These are phyloP conservation scores for Amblyopsis hoosieri DNA, from an alignment of 2,797 vertebrate species.

Conservation along the genomic window DNA sequence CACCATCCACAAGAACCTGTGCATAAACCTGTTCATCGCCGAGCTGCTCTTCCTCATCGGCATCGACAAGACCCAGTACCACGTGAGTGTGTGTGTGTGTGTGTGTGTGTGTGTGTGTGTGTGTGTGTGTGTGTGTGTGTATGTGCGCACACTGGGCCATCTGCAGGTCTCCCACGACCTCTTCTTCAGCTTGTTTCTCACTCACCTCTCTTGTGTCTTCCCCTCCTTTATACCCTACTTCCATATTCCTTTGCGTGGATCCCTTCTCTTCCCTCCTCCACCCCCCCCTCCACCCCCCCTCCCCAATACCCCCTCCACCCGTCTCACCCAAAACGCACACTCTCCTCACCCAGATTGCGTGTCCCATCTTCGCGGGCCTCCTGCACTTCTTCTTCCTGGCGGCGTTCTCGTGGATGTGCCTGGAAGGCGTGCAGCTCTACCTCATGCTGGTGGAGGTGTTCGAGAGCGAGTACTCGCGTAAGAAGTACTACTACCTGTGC, in stretches of 20 bases:
- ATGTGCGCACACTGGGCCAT: not conserved
- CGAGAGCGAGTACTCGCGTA: constrained; percentile 90
- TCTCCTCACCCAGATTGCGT: constrained; percentile 81
- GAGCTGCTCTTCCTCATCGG: constrained; percentile 95
- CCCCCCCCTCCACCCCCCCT: constrained; percentile 1
- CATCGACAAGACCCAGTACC: constrained; percentile 93
- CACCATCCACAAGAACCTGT: constrained; percentile 98
- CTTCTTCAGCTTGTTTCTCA: not conserved
- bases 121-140: constrained; percentile 22
- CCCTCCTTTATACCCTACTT: constrained; percentile 31
- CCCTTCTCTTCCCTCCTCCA: constrained; percentile 15
- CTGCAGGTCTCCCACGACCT: not conserved
- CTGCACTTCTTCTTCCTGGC: constrained; percentile 97
- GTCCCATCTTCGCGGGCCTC: constrained; percentile 91
- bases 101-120: not conserved
- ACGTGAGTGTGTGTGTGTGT: constrained; percentile 70
- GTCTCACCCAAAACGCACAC: constrained; percentile 20
- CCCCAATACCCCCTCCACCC: not conserved
- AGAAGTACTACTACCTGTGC: constrained; percentile 93
- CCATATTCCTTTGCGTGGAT: constrained; percentile 25
- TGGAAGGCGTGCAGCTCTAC: constrained; percentile 95
- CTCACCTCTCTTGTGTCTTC: constrained; percentile 30
- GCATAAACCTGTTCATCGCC: constrained; percentile 94
- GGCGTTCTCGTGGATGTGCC: constrained; percentile 95
- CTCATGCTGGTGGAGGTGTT: constrained; percentile 96